phyloP scores from a whole-genome alignment of 2,888 invertebrate genomes.

The Hyppa rectilinea region DNA sequence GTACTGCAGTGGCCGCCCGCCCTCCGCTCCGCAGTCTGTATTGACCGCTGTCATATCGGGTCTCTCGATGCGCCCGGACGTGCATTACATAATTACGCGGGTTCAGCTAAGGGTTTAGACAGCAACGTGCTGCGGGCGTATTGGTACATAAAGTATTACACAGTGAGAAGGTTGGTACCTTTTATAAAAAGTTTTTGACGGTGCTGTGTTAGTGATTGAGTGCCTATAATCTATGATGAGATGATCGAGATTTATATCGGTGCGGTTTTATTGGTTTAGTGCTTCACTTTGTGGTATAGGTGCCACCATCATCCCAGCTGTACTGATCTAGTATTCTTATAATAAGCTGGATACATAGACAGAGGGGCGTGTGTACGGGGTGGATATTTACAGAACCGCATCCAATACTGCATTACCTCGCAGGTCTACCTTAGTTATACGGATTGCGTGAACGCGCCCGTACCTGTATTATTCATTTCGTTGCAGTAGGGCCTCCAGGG shows the following conservation, averaged over 20 bases:
- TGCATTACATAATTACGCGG: not conserved
- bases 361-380: not conserved
- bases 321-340: conserved; percentile 5
- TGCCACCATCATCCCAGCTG: not conserved
- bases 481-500: not conserved
- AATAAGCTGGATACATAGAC: not conserved
- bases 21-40: not conserved
- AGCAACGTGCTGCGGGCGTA: not conserved
- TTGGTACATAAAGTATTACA: too few species aligned
- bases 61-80: not conserved
- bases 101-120: not conserved
- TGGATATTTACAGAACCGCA: not conserved
- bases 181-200: too few species aligned
- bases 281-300: too few species aligned
- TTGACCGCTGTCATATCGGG: not conserved
- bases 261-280: too few species aligned
- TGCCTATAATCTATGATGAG: too few species aligned
- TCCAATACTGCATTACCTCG: not conserved
- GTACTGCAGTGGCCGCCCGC: not conserved
- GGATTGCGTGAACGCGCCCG: not conserved
- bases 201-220: too few species aligned
- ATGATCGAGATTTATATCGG: too few species aligned
- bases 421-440: not conserved
- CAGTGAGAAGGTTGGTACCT: too few species aligned
- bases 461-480: not conserved